phyloP scores from a whole-genome alignment of 1,140 invertebrate species.

The Platorchestia sp. region DNA sequence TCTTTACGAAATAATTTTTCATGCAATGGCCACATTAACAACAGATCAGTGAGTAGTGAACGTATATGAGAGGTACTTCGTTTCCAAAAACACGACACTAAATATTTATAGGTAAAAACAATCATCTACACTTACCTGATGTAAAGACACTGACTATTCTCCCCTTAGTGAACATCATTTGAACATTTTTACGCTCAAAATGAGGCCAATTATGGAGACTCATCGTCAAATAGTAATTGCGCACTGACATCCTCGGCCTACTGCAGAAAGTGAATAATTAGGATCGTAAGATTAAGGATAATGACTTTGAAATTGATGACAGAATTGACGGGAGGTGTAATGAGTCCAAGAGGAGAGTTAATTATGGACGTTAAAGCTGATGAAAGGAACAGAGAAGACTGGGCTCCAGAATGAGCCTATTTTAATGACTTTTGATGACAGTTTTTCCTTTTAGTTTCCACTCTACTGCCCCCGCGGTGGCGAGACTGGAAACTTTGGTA shows the following conservation, averaged over 20 bases:
- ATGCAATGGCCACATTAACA: no score
- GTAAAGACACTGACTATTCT: background rate
- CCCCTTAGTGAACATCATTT: background rate
- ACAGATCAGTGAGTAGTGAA: background rate
- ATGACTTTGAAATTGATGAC: background rate
- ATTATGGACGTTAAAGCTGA: background rate
- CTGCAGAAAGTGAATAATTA: background rate
- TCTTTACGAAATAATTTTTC: no score
- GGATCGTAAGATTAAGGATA: conserved; percentile 8
- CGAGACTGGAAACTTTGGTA: no score
- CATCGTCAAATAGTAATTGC: no score
- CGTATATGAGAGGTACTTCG: background rate
- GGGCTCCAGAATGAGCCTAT: background rate
- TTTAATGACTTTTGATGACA: background rate
- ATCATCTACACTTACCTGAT: background rate
- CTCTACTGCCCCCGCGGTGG: no score
- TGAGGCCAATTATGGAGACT: no score
- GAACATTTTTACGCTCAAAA: background rate
- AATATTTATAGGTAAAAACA: background rate
- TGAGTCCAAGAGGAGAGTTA: background rate
- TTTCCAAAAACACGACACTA: background rate
- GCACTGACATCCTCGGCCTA: background rate
- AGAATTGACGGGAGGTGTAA: background rate
- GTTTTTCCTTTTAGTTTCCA: no score
- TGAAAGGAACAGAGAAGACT: background rate